phyloP scores from a whole-genome alignment of 2,113 vertebrate species.

The Nestor notabilis region DNA sequence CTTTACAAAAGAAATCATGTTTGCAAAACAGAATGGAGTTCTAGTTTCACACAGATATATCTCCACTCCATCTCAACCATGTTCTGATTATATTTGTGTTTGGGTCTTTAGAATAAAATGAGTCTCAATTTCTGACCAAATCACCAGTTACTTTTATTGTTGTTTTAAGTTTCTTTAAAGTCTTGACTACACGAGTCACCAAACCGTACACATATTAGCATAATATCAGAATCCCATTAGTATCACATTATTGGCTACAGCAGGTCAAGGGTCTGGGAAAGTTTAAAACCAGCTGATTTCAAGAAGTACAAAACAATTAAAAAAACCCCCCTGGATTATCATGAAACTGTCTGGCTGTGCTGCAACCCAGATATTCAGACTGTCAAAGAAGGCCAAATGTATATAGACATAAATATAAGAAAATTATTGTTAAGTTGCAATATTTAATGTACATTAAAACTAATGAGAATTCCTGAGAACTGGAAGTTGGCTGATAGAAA shows the following conservation, averaged over 20 bases:
- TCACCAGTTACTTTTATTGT: not conserved
- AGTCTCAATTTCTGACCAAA: not conserved
- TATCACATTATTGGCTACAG: not conserved
- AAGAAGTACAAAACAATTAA: not conserved
- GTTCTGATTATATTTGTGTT: not conserved
- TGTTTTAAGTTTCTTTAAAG: not conserved
- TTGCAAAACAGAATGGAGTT: not conserved
- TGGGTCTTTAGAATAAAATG: not conserved
- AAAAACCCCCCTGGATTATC: not conserved
- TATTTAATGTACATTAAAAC: not conserved
- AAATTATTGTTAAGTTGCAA: not conserved
- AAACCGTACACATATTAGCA: not conserved
- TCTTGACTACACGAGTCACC: not conserved
- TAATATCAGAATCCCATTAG: not conserved
- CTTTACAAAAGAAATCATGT: not conserved
- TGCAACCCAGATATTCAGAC: not conserved
- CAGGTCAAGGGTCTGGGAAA: not conserved
- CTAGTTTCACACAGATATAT: not conserved
- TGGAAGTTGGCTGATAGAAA: not conserved
- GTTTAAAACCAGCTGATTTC: not conserved
- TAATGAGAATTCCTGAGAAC: not conserved
- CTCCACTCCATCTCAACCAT: not conserved
- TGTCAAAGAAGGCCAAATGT: not conserved
- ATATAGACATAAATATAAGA: not conserved
- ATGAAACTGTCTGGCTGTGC: not conserved